Conservation (phyloP, 2,888 invertebrate genomes). For the Epirrita christyi region DNA sequence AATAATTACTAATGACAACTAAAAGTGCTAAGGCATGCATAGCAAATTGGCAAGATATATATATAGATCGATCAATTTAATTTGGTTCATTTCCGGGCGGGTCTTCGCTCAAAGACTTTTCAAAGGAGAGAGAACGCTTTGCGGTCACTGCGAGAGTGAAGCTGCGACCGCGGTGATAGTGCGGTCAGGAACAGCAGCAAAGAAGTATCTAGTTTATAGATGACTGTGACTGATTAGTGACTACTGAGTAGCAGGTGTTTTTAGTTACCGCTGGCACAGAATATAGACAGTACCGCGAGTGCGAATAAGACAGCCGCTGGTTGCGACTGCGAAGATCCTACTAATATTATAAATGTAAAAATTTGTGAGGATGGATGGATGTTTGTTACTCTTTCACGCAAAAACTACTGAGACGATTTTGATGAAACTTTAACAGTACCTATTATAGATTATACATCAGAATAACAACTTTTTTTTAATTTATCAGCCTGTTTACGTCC, state of each 20-base stretch:
- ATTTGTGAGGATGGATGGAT: too few relatives aligned
- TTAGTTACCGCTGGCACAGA: too few relatives aligned
- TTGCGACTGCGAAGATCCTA: too few relatives aligned
- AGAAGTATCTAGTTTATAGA: conserved; percentile 13
- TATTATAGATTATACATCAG: too few relatives aligned
- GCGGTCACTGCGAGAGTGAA: conserved; percentile 50
- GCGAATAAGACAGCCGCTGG: too few relatives aligned
- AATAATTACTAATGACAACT: neutral
- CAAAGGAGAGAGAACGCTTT: conserved; percentile 45
- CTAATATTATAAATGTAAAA: too few relatives aligned
- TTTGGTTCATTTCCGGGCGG: conserved; percentile 26
- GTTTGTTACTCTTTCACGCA: too few relatives aligned
- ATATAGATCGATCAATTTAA: conserved; percentile 23
- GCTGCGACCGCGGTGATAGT: conserved; percentile 50
- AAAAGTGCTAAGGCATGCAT: conserved; percentile 1
- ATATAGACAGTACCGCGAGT: too few relatives aligned
- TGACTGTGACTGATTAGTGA: neutral
- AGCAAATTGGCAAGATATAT: conserved; percentile 2
- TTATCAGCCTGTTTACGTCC: too few relatives aligned
- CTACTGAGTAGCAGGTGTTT: conserved; percentile 13
- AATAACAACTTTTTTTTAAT: too few relatives aligned
- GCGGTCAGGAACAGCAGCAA: conserved; percentile 42
- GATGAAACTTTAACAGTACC: too few relatives aligned
- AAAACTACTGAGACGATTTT: too few relatives aligned
- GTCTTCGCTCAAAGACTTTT: conserved; percentile 20